Conservation (phyloP, 2,888 invertebrate genomes). For the Candidula unifasciata region DNA sequence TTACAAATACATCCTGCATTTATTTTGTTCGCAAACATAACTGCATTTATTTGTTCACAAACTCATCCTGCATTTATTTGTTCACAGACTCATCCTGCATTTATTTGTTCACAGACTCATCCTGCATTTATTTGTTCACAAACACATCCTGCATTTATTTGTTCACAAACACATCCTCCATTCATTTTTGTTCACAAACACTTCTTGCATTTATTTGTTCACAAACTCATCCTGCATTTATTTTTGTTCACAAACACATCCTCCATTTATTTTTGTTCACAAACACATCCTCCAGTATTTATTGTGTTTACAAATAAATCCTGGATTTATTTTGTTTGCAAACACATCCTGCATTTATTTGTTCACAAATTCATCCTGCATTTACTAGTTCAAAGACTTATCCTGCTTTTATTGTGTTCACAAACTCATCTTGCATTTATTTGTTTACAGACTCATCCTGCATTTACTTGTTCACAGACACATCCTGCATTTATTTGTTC, state of each 20-base stretch:
- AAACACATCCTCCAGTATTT: too few species aligned
- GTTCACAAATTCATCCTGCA: too few species aligned
- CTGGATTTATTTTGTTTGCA: conserved; percentile 59
- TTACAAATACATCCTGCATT: too few species aligned
- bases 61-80: too few species aligned
- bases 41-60: too few species aligned
- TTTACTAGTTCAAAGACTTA: conserved; percentile 46
- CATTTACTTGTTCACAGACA: too few species aligned
- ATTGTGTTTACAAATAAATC: conserved; percentile 42
- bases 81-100: too few species aligned
- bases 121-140: conserved; percentile 23
- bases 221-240: too few species aligned
- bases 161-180: too few species aligned
- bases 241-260: conserved; percentile 52
- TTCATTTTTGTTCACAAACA: conserved; percentile 55
- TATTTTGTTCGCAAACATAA: too few species aligned
- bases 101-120: too few species aligned
- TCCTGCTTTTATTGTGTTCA: conserved; percentile 58
- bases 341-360: conserved; percentile 64
- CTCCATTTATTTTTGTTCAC: conserved; percentile 58
- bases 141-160: conserved; percentile 64
- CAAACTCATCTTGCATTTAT: too few species aligned
- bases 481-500: not conserved
- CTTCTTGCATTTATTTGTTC: conserved; percentile 59
- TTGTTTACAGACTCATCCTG: conserved; percentile 62